These are phyloP conservation scores for Blennius ocellaris DNA, from an alignment of 2,113 vertebrate species.

Conservation along the genomic window DNA sequence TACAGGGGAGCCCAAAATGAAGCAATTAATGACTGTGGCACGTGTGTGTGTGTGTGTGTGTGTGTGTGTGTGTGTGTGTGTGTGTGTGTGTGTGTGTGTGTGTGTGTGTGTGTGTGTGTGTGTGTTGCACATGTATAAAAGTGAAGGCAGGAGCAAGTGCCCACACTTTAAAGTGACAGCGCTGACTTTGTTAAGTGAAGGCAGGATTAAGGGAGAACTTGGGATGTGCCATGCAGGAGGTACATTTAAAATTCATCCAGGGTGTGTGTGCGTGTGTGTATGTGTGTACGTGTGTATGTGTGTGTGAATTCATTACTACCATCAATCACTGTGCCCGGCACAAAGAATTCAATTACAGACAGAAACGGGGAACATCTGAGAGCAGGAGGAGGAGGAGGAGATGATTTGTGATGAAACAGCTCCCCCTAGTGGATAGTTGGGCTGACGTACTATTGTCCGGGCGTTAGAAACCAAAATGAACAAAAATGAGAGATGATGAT, in stretches of 20 bases:
- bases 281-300: conserved; percentile 22
- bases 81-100: too few species aligned
- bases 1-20: conserved; percentile 16
- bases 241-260: conserved; percentile 73
- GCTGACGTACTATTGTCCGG: background rate
- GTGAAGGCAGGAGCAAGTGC: conserved; percentile 20
- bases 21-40: conserved; percentile 23
- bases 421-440: conserved; percentile 63
- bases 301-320: conserved; percentile 77
- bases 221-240: conserved; percentile 55
- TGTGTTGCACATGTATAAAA: background rate
- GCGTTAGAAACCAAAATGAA: background rate
- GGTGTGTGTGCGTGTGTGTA: conserved; percentile 20
- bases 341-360: conserved; percentile 76
- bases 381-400: background rate
- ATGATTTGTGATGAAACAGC: conserved; percentile 80
- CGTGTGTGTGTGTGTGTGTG: background rate
- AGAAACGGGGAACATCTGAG: conserved; percentile 33
- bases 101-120: too few species aligned
- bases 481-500: background rate
- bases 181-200: conserved; percentile 45
- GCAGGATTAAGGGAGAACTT: conserved; percentile 48
- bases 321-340: conserved; percentile 78
- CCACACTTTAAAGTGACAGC: conserved; percentile 4
- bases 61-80: too few species aligned